These are phyloP conservation scores for Callitettix versicolor DNA, from an alignment of 1,140 invertebrate genomes.

Conservation along the genomic window DNA sequence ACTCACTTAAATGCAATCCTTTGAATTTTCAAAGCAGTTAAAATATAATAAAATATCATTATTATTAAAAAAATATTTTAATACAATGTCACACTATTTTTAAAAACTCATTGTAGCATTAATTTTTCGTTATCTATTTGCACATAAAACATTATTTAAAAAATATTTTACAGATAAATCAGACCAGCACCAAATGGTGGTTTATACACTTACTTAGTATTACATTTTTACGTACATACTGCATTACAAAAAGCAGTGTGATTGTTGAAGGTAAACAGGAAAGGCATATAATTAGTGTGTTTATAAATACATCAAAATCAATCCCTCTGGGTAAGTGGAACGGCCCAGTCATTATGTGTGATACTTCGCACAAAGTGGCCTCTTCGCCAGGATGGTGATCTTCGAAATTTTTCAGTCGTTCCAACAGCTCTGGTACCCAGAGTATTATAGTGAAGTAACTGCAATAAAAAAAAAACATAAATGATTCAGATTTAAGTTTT, in stretches of 20 bases:
- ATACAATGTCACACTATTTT: no score
- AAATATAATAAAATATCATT: no score
- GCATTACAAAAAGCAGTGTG: constrained; percentile 37
- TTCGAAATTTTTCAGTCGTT: constrained; percentile 59
- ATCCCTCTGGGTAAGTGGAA: constrained; percentile 34
- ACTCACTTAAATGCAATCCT: no score
- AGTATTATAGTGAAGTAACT: constrained; percentile 74
- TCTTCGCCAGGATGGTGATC: constrained; percentile 42
- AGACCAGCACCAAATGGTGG: no score
- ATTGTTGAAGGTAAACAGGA: constrained; percentile 61
- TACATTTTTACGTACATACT: neutral
- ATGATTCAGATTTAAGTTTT: no score
- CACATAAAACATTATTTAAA: no score
- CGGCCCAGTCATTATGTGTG: constrained; percentile 31
- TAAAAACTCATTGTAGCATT: no score
- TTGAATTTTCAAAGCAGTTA: no score
- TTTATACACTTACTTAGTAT: neutral
- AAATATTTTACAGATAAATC: no score
- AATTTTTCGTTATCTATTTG: no score
- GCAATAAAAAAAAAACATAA: constrained; percentile 21
- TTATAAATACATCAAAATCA: constrained; percentile 48
- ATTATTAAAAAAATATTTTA: no score
- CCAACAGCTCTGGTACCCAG: constrained; percentile 71
- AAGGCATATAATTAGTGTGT: constrained; percentile 58
- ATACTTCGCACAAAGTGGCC: constrained; percentile 56